Conservation (phyloP, 2,888 invertebrate species). For the Cistogaster globosa region DNA sequence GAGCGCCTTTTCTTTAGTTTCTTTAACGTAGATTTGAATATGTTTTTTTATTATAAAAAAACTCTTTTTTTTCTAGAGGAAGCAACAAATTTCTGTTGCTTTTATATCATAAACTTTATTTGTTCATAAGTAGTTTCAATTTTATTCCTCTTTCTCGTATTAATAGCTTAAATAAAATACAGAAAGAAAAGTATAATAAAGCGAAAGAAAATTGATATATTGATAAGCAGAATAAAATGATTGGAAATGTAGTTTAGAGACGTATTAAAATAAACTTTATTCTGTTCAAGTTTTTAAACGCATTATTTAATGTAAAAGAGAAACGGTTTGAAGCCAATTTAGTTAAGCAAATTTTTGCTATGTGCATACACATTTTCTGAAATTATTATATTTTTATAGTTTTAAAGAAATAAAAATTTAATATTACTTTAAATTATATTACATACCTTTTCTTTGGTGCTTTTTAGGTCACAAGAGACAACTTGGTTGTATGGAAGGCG, state of each 20-base stretch:
- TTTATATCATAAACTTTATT: constrained; percentile 23
- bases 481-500: background rate
- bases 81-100: constrained; percentile 38
- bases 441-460: constrained; percentile 10
- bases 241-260: constrained; percentile 68
- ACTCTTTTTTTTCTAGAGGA: background rate
- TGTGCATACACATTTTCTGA: no score
- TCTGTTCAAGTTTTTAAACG: constrained; percentile 8
- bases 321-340: constrained; percentile 32
- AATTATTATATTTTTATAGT: no score
- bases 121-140: constrained; percentile 10
- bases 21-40: constrained; percentile 41
- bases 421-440: background rate
- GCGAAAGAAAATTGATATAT: constrained; percentile 61
- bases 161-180: constrained; percentile 32
- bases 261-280: constrained; percentile 42
- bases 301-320: constrained; percentile 4
- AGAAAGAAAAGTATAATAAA: constrained; percentile 9
- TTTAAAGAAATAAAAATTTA: constrained; percentile 9
- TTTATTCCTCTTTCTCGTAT: background rate
- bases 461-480: background rate
- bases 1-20: constrained; percentile 63
- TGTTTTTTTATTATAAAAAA: constrained; percentile 16
- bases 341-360: constrained; percentile 7
- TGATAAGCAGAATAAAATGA: constrained; percentile 67